Percentiles rank a stretch among this genome's conserved stretches.
These are phyloP conservation scores for Bubo blakistoni DNA, from an alignment of 2,113 vertebrate species.

Conservation along the genomic window DNA sequence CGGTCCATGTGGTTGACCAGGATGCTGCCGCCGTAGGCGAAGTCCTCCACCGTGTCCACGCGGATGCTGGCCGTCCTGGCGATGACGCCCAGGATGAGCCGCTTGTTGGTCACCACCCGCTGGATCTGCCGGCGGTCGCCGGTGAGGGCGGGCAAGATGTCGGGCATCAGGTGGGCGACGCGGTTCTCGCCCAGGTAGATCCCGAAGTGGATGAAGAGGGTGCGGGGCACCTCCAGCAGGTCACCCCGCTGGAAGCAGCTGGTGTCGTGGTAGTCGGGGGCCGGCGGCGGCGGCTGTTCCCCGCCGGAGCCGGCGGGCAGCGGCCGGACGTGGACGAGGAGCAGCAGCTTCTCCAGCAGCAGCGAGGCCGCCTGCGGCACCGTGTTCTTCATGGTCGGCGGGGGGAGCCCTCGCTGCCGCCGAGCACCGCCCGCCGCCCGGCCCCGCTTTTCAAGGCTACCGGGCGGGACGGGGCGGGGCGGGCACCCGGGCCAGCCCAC, in stretches of 20 bases:
- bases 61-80: constrained; percentile 82
- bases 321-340: constrained; percentile 76
- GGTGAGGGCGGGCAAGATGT: constrained; percentile 85
- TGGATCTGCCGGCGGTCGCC: constrained; percentile 69
- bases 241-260: constrained; percentile 82
- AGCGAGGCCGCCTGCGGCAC: constrained; percentile 81
- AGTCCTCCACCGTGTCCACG: constrained; percentile 90
- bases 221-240: constrained; percentile 88
- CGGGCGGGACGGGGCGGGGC: not conserved
- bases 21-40: constrained; percentile 85
- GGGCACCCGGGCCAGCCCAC: not conserved
- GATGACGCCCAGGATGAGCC: constrained; percentile 88
- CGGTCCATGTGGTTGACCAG: constrained; percentile 83
- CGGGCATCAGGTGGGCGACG: constrained; percentile 93
- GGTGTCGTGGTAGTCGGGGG: constrained; percentile 63
- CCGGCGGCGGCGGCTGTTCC: not conserved
- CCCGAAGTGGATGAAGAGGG: constrained; percentile 88
- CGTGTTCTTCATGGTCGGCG: constrained; percentile 64
- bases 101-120: constrained; percentile 85
- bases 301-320: constrained; percentile 42
- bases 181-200: constrained; percentile 90
- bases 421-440: not conserved
- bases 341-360: constrained; percentile 82
- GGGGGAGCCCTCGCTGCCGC: not conserved
- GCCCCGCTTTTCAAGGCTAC: constrained; percentile 4